Evolutionary conservation across 1,140 invertebrate genomes (phyloP).

Genomic region (Ceratina calcarata): DNA sequence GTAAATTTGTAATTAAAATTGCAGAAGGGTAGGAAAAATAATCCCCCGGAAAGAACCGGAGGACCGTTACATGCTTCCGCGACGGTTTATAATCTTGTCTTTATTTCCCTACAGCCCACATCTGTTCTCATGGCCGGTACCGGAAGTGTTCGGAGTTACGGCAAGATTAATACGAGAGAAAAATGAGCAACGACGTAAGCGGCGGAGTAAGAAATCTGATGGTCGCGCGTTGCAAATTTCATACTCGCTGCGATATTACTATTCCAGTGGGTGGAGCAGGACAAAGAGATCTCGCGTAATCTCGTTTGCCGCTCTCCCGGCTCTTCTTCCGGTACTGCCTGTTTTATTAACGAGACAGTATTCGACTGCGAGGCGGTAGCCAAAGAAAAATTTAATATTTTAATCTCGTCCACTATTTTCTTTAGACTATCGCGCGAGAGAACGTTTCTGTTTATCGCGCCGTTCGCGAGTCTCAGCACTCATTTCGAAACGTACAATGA

Average conservation of each 20-base stretch:
- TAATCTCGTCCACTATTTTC: no score
- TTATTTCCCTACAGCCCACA: no score
- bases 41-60: no score
- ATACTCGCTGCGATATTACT: conserved; percentile 4
- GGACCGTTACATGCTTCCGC: no score
- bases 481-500: no score
- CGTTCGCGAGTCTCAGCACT: no score
- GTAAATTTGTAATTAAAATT: conserved; percentile 18
- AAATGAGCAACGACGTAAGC: neutral
- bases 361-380: no score
- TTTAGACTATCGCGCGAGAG: no score
- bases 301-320: neutral
- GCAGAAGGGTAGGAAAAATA: neutral
- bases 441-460: no score
- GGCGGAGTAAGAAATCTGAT: neutral
- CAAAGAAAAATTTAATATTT: no score
- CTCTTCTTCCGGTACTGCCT: neutral
- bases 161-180: neutral
- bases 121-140: neutral
- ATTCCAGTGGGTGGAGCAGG: neutral
- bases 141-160: neutral
- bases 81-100: neutral
- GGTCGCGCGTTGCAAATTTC: neutral
- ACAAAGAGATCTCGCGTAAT: conserved; percentile 13
- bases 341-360: no score